These are phyloP conservation scores for Barypeithes pellucidus DNA, from an alignment of 2,888 invertebrate species.

Conservation along the genomic window DNA sequence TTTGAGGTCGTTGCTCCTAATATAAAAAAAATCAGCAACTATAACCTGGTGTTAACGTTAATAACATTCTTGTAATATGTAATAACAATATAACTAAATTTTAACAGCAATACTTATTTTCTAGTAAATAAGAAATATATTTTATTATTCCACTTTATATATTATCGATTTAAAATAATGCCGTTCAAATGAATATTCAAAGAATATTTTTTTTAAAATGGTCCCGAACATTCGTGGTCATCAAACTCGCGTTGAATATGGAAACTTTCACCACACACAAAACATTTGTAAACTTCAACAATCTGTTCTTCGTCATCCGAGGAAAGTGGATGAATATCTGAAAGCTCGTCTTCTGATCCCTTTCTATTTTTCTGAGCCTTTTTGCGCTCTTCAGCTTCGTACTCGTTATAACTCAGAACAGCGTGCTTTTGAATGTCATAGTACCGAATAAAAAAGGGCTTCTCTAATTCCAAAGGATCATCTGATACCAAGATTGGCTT, in stretches of 20 bases:
- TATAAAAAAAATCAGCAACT: too few species aligned
- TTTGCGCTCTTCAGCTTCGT: neutral
- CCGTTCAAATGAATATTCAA: neutral
- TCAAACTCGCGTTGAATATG: neutral
- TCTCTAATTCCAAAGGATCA: neutral
- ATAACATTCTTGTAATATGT: too few species aligned
- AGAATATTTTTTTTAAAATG: neutral
- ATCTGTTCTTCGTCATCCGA: neutral
- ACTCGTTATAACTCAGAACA: neutral
- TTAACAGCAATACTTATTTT: too few species aligned
- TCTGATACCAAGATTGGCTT: neutral
- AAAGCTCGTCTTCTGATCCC: neutral
- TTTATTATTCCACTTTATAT: too few species aligned
- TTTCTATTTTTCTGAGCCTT: neutral
- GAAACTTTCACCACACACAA: neutral
- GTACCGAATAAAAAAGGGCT: neutral
- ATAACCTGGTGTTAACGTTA: too few species aligned
- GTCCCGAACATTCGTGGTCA: slow-evolving; percentile 1
- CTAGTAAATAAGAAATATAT: too few species aligned
- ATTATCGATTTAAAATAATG: too few species aligned
- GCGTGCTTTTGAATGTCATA: slow-evolving; percentile 2
- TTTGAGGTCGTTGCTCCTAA: too few species aligned
- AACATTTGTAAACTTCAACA: neutral
- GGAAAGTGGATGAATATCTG: neutral
- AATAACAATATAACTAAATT: too few species aligned